phyloP scores from a whole-genome alignment of 1,140 invertebrate genomes.

The fruit fly (Drosophila melanogaster) region DNA sequence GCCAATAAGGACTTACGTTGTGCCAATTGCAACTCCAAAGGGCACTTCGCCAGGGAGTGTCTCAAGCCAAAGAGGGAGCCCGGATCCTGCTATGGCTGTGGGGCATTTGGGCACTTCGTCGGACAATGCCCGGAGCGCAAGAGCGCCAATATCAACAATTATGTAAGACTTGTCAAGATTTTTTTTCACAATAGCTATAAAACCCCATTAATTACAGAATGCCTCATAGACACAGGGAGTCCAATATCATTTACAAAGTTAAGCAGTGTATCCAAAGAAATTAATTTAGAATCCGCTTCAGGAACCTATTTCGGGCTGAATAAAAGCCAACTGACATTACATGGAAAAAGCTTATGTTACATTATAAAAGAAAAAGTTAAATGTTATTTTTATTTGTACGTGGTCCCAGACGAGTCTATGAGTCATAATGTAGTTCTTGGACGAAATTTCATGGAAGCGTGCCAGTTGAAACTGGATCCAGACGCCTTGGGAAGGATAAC shows the following conservation, averaged over 20 bases:
- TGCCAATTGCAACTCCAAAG: no score
- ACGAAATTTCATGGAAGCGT: no score
- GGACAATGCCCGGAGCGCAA: background rate
- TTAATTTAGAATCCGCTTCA: background rate
- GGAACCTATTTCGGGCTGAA: background rate
- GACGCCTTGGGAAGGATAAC: no score
- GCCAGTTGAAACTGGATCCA: background rate
- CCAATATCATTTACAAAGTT: background rate
- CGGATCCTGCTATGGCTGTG: no score
- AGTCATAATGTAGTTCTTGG: no score
- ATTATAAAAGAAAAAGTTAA: background rate
- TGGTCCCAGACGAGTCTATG: no score
- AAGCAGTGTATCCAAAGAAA: background rate
- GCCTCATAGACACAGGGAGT: conserved; percentile 3
- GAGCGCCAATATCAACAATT: background rate
- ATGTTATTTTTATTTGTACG: no score
- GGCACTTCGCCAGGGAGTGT: no score
- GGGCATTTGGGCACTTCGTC: no score
- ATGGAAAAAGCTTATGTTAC: background rate
- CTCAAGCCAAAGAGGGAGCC: no score
- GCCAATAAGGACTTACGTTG: background rate
- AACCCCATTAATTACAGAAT: background rate
- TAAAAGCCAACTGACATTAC: background rate
- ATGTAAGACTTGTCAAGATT: background rate
- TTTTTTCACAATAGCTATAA: background rate